Conservation (phyloP, 2,888 invertebrate species). For the Catocala nupta region DNA sequence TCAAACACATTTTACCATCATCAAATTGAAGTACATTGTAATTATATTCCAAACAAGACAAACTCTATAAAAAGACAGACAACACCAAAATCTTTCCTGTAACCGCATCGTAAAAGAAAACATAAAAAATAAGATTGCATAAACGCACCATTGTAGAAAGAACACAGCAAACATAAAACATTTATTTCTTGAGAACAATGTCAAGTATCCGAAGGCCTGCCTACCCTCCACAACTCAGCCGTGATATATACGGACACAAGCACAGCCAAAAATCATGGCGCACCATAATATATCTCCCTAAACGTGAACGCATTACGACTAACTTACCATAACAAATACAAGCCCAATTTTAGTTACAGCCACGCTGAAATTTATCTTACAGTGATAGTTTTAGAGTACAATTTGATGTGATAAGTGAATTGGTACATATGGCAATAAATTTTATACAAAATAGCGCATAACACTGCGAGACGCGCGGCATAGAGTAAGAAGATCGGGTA, state of each 20-base stretch:
- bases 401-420: conserved; percentile 18
- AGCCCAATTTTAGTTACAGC: conserved; percentile 41
- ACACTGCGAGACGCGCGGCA: conserved; percentile 44
- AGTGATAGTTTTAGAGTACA: conserved; percentile 17
- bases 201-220: background rate
- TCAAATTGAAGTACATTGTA: too few relatives aligned
- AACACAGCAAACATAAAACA: background rate
- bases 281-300: conserved; percentile 56
- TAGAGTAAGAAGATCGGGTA: conserved; percentile 40
- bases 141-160: background rate
- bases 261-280: conserved; percentile 43
- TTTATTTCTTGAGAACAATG: background rate
- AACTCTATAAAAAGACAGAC: too few relatives aligned
- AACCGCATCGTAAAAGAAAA: background rate
- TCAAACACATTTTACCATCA: too few relatives aligned
- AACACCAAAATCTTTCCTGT: background rate
- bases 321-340: conserved; percentile 56
- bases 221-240: background rate
- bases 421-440: conserved; percentile 64
- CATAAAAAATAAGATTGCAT: too few relatives aligned
- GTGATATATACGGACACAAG: conserved; percentile 3
- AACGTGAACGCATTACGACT: conserved; percentile 58
- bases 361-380: conserved; percentile 28
- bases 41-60: too few relatives aligned
- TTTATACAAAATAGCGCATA: conserved; percentile 65